Evolutionary conservation across 2,888 invertebrate species (phyloP), one percentile per base, ranked within the genome.

Genomic region (Napeogenes sylphis): DNA sequence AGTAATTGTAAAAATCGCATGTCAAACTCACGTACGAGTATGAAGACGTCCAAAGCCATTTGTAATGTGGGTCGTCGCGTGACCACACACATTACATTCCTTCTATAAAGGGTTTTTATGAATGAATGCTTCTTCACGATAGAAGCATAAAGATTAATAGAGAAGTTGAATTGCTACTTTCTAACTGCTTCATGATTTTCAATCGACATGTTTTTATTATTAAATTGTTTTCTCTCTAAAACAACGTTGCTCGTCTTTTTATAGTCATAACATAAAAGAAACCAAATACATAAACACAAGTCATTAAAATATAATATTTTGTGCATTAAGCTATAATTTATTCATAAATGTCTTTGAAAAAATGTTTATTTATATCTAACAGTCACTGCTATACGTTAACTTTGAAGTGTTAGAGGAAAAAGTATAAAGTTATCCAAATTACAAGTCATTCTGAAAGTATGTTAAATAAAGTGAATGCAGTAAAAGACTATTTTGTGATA

Each of bases 371-470:
- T 21, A 21, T 21, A 21, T 21, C 21, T 21, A 33, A 32, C 6
- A 33, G 6, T 55, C 30, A 32, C 5, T 10, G 33, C 12, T 55
- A 4, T 30, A 14, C 10, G 33, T 57, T 56, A 45, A 55, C 45
- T 46, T 57, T 54, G 38, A 46, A 14, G 8, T 21, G 12, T 12
- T 30, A 3, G n/a, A 33, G 12, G 3, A 33, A 38, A 14, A 42
- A 47, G 32, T 21, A 35, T 55, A 62, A 53, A 32, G 55, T 63
- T 47, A 45, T 51, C 46, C 47, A 65, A 70, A 65, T 69, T 58
- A 67, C 75, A 65, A 75, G 75, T 78, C 78, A 78, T 68, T 69
- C 67, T 64, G 71, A 76, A 79, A 77, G 76, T 75, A 61, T 71
- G 74, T 58, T 74, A 60, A 60, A 64, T 63, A 57, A 65, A 68